Conservation (phyloP, 2,888 invertebrate species). For the Cantharis rustica region DNA sequence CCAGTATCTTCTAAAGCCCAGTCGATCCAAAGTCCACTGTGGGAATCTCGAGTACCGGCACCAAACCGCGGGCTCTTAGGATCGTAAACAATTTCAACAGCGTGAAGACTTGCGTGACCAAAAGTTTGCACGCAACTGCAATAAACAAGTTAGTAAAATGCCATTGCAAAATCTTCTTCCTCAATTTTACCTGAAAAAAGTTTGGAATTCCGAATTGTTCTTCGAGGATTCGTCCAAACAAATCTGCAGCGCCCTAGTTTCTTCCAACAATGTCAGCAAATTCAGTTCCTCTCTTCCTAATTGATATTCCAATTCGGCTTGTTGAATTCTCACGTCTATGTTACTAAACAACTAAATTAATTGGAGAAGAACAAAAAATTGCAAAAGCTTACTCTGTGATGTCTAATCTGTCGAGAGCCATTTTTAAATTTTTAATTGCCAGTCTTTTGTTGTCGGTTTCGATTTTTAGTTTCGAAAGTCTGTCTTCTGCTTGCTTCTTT, state of each 20-base stretch:
- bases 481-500: slow-evolving; percentile 63
- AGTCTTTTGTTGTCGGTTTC: slow-evolving; percentile 80
- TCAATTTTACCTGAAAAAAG: slow-evolving; percentile 53
- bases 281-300: slow-evolving; percentile 87
- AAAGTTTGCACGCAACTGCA: slow-evolving; percentile 56
- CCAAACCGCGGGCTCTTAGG: slow-evolving; percentile 75
- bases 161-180: not conserved
- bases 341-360: slow-evolving; percentile 64
- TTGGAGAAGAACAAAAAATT: slow-evolving; percentile 2
- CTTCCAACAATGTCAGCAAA: slow-evolving; percentile 81
- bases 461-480: slow-evolving; percentile 62
- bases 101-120: slow-evolving; percentile 59
- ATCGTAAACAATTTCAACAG: slow-evolving; percentile 71
- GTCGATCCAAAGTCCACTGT: slow-evolving; percentile 73
- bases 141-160: slow-evolving; percentile 31
- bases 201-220: slow-evolving; percentile 47
- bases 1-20: slow-evolving; percentile 82
- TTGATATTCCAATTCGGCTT: slow-evolving; percentile 88
- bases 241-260: slow-evolving; percentile 77
- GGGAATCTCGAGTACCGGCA: slow-evolving; percentile 68
- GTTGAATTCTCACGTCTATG: slow-evolving; percentile 86
- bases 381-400: slow-evolving; percentile 78
- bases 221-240: slow-evolving; percentile 71
- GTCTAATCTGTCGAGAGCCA: slow-evolving; percentile 80
- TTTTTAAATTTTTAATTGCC: slow-evolving; percentile 80